Evolutionary conservation across 2,888 invertebrate genomes (phyloP).

Genomic region (Nephrotoma appendiculata): DNA sequence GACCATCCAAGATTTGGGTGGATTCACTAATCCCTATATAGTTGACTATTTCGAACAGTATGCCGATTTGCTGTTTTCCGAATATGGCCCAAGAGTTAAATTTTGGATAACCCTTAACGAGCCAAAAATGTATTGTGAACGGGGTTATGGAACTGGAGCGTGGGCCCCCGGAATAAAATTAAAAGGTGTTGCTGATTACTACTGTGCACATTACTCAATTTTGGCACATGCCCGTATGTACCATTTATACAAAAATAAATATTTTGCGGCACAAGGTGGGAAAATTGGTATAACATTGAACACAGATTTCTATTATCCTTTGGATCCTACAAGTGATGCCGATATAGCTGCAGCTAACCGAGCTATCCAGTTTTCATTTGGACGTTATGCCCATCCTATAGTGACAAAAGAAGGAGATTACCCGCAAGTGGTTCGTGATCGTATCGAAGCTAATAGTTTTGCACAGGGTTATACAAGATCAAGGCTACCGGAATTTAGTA

Average conservation of each 20-base stretch:
- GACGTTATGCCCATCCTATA: slow-evolving; percentile 16
- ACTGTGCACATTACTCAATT: slow-evolving; percentile 35
- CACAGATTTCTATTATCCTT: slow-evolving; percentile 17
- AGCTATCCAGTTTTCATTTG: slow-evolving; percentile 12
- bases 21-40: slow-evolving; percentile 33
- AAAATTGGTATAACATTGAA: slow-evolving; percentile 21
- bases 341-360: slow-evolving; percentile 7
- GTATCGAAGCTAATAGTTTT: slow-evolving; percentile 21
- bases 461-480: slow-evolving; percentile 22
- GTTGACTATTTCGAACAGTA: slow-evolving; percentile 36
- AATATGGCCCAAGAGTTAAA: slow-evolving; percentile 24
- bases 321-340: slow-evolving; percentile 14
- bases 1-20: slow-evolving; percentile 29
- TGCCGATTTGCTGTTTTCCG: neutral
- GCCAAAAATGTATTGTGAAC: slow-evolving; percentile 30
- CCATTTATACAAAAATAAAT: slow-evolving; percentile 25
- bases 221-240: slow-evolving; percentile 35
- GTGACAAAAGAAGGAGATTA: slow-evolving; percentile 22
- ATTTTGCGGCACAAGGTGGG: slow-evolving; percentile 17
- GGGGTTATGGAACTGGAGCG: slow-evolving; percentile 33
- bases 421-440: slow-evolving; percentile 21
- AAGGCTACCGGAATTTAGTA: slow-evolving; percentile 14
- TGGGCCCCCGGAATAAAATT: slow-evolving; percentile 23
- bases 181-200: slow-evolving; percentile 34
- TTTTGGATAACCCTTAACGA: slow-evolving; percentile 47